phyloP scores from a whole-genome alignment of 2,888 invertebrate species.

The Amiota mariae region DNA sequence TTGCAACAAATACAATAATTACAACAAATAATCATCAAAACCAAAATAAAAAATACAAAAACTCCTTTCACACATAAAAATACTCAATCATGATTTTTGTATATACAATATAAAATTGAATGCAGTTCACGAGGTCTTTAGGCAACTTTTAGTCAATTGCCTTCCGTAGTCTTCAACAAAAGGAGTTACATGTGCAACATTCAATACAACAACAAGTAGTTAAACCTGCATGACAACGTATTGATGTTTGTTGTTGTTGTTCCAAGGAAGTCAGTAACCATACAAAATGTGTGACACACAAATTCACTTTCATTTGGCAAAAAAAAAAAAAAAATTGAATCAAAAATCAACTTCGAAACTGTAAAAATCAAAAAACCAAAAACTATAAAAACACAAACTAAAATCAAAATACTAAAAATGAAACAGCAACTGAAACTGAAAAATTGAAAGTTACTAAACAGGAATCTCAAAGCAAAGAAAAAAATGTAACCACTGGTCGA shows the following conservation, averaged over 20 bases:
- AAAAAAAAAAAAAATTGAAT: conserved; percentile 27
- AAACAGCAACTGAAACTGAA: conserved; percentile 2
- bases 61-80: conserved; percentile 16
- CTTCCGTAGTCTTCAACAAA: neutral
- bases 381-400: neutral
- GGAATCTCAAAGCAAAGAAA: too few relatives aligned
- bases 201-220: conserved; percentile 28
- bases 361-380: conserved; percentile 3
- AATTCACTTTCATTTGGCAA: conserved; percentile 23
- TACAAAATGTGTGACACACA: conserved; percentile 13
- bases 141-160: conserved; percentile 9
- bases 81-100: neutral
- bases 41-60: neutral
- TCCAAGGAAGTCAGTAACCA: conserved; percentile 16
- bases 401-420: neutral
- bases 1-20: neutral
- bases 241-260: neutral
- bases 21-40: too few relatives aligned
- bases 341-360: conserved; percentile 22
- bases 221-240: conserved; percentile 36
- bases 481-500: too few relatives aligned
- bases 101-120: conserved; percentile 22
- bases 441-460: neutral
- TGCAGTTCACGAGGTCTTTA: conserved; percentile 34
- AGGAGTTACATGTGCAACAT: conserved; percentile 20